Conservation (phyloP, 2,113 vertebrate species). For the Nymphicus hollandicus region DNA sequence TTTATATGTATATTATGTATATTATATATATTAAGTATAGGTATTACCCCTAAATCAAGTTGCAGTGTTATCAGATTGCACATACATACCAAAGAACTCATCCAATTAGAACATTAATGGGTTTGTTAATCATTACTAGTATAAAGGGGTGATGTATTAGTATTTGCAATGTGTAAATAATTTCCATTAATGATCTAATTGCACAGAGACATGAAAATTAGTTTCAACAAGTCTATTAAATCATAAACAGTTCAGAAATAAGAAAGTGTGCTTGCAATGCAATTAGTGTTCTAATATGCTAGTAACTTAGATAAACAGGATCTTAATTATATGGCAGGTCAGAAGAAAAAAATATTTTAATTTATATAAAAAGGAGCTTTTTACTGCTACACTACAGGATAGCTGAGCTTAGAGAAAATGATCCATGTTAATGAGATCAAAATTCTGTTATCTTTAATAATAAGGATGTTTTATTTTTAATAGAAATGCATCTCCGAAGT, state of each 20-base stretch:
- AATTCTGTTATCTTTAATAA: slow-evolving; percentile 60
- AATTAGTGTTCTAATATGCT: slow-evolving; percentile 72
- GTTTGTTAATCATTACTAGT: not conserved
- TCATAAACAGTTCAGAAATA: slow-evolving; percentile 72
- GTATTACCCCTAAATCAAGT: not conserved
- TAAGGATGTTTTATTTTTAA: slow-evolving; percentile 51
- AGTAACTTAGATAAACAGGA: slow-evolving; percentile 68
- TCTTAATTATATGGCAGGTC: slow-evolving; percentile 67
- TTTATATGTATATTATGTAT: too few species aligned
- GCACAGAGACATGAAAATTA: slow-evolving; percentile 66
- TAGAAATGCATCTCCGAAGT: slow-evolving; percentile 59
- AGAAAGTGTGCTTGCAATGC: slow-evolving; percentile 68
- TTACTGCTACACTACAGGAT: slow-evolving; percentile 3
- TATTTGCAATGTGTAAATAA: slow-evolving; percentile 68
- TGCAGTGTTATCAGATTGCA: not conserved
- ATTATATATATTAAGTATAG: too few species aligned
- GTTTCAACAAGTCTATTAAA: slow-evolving; percentile 75
- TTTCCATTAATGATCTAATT: slow-evolving; percentile 70
- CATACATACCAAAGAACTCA: not conserved
- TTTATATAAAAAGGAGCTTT: slow-evolving; percentile 53
- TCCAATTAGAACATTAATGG: not conserved
- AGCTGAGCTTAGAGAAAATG: slow-evolving; percentile 61
- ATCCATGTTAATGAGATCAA: slow-evolving; percentile 69
- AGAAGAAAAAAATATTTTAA: slow-evolving; percentile 62
- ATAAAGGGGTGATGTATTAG: slow-evolving; percentile 13